These are phyloP conservation scores for Furnarius figulus DNA, from an alignment of 2,113 vertebrate species.

Conservation along the genomic window DNA sequence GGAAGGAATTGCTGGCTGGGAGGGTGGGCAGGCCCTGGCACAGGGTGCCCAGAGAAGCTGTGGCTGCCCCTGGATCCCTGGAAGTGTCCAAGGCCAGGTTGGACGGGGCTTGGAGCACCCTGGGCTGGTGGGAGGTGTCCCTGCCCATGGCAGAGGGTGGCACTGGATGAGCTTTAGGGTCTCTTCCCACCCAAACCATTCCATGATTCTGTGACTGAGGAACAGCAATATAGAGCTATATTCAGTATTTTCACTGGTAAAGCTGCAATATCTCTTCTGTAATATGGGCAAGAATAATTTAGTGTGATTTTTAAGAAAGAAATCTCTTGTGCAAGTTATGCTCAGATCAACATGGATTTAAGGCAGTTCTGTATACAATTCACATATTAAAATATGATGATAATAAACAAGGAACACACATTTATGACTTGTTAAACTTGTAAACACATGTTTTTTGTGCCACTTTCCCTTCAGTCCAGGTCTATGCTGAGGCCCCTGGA, in stretches of 20 bases:
- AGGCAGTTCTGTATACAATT: accelerated
- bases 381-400: neutral
- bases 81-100: accelerated
- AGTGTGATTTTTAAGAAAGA: neutral
- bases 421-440: neutral
- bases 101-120: accelerated
- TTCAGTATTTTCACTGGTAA: neutral
- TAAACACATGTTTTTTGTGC: neutral
- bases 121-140: neutral
- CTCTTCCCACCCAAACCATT: neutral
- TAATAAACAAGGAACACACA: neutral
- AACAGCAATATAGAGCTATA: accelerated
- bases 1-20: neutral
- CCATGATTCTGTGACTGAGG: neutral
- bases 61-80: neutral
- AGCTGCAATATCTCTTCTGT: neutral
- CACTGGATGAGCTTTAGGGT: neutral
- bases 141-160: neutral
- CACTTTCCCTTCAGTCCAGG: constrained; percentile 65
- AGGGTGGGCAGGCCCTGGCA: neutral
- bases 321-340: neutral
- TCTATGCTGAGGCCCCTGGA: constrained; percentile 84
- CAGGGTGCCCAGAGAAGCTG: neutral
- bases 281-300: neutral
- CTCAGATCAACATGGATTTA: neutral